Evolutionary conservation across 1,140 invertebrate genomes (phyloP).

Genomic region (Microplitis mediator): DNA sequence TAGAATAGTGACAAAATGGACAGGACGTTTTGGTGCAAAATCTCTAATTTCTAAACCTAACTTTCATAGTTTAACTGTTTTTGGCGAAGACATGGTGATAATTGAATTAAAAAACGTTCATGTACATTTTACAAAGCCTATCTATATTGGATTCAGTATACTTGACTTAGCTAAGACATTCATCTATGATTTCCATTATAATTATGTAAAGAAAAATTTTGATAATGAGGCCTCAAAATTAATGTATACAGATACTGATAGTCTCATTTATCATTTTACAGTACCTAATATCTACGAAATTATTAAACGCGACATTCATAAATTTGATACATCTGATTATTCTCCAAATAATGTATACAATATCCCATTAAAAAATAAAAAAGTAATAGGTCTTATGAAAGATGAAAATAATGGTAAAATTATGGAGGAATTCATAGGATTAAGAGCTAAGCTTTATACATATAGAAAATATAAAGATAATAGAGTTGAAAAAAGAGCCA

Average conservation of each 20-base stretch:
- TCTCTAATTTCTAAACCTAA: conserved; percentile 51
- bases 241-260: conserved; percentile 24
- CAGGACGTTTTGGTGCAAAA: conserved; percentile 43
- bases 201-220: conserved; percentile 36
- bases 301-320: too few relatives aligned
- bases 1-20: conserved; percentile 48
- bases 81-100: conserved; percentile 52
- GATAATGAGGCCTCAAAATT: not conserved
- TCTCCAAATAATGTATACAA: too few relatives aligned
- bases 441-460: conserved; percentile 3
- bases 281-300: too few relatives aligned
- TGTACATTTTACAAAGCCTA: not conserved
- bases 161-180: not conserved
- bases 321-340: too few relatives aligned
- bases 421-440: conserved; percentile 15
- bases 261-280: not conserved
- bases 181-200: conserved; percentile 46
- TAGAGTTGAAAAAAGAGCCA: not conserved
- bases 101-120: not conserved
- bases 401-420: not conserved
- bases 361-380: too few relatives aligned
- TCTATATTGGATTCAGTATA: not conserved
- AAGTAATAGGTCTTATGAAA: too few relatives aligned
- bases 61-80: conserved; percentile 49
- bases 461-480: conserved; percentile 6